A percentile compares a stretch with the other conserved stretches of the same genome.
Conservation (phyloP, 92 coral and sea anemone species). For the Palythoa heliodiscus region DNA sequence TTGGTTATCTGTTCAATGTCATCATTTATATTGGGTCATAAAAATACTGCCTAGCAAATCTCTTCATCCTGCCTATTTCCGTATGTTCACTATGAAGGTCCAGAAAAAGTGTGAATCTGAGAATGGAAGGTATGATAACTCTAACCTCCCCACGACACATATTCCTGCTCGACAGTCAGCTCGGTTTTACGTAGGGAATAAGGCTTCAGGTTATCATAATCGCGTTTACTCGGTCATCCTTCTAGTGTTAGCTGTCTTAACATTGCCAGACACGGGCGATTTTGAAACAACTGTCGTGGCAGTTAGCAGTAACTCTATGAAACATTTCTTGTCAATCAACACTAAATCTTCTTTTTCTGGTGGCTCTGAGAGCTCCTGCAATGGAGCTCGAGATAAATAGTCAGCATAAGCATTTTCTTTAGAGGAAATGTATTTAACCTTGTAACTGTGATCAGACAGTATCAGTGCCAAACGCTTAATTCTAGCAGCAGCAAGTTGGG, state of each 20-base stretch:
- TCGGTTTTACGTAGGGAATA: background rate
- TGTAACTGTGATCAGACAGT: constrained; percentile 45
- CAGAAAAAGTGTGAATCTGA: too few relatives aligned
- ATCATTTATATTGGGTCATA: background rate
- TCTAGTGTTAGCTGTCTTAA: constrained; percentile 32
- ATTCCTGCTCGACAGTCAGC: constrained; percentile 31
- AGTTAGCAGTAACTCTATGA: constrained; percentile 37
- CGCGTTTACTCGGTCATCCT: constrained; percentile 20
- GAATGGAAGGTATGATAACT: too few relatives aligned
- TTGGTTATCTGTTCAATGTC: background rate
- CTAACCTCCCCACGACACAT: background rate
- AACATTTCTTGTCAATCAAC: constrained; percentile 13
- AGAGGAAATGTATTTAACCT: constrained; percentile 40
- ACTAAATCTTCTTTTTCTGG: constrained; percentile 34
- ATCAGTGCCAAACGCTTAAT: constrained; percentile 54
- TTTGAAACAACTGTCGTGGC: constrained; percentile 49
- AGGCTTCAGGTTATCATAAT: background rate
- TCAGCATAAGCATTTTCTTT: constrained; percentile 57
- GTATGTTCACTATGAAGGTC: constrained; percentile 17
- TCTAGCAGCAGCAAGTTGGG: constrained; percentile 54
- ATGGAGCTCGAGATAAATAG: constrained; percentile 50
- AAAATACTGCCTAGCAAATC: background rate
- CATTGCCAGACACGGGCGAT: constrained; percentile 41
- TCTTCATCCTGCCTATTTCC: constrained; percentile 8
- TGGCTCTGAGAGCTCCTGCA: constrained; percentile 25